Conservation (phyloP, 1,140 invertebrate species). For the Zaprionus ghesquierei region DNA sequence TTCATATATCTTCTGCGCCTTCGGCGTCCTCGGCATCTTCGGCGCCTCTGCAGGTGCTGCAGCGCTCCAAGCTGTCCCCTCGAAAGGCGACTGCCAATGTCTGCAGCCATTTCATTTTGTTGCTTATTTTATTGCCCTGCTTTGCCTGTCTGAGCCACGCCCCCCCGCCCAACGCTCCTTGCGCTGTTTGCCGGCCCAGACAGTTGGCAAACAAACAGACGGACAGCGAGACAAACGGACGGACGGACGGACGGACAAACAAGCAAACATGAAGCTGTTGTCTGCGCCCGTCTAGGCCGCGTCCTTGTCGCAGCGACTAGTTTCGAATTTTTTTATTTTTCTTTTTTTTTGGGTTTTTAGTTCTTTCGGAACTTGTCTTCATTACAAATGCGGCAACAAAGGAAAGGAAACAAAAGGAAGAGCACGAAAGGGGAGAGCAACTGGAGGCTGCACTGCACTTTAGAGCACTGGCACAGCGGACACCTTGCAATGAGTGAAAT, state of each 20-base stretch:
- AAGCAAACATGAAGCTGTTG: conserved; percentile 29
- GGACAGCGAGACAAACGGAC: conserved; percentile 50
- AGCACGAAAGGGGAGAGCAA: conserved; percentile 19
- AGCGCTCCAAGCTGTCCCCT: conserved; percentile 25
- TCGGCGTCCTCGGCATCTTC: too few relatives aligned
- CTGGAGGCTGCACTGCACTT: not conserved
- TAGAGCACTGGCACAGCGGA: too few relatives aligned
- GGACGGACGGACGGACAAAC: conserved; percentile 57
- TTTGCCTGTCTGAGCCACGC: conserved; percentile 5
- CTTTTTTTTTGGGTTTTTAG: not conserved
- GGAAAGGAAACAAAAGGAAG: conserved; percentile 14
- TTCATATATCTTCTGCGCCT: conserved; percentile 4
- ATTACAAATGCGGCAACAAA: conserved; percentile 55
- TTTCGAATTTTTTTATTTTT: not conserved
- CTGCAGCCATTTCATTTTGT: conserved; percentile 74
- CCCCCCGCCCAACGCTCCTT: not conserved
- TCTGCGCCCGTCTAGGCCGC: conserved; percentile 39
- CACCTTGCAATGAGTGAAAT: too few relatives aligned
- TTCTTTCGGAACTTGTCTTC: conserved; percentile 44
- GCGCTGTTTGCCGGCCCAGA: conserved; percentile 50
- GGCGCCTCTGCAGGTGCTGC: conserved; percentile 43
- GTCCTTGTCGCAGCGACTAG: conserved; percentile 26
- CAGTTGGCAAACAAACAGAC: conserved; percentile 70
- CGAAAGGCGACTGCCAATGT: conserved; percentile 42
- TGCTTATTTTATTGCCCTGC: conserved; percentile 70